A percentile compares a stretch with the other conserved stretches of the same genome.
phyloP scores from a whole-genome alignment of 64 coral and sea anemone genomes.

The Catalaphyllia jardinei region DNA sequence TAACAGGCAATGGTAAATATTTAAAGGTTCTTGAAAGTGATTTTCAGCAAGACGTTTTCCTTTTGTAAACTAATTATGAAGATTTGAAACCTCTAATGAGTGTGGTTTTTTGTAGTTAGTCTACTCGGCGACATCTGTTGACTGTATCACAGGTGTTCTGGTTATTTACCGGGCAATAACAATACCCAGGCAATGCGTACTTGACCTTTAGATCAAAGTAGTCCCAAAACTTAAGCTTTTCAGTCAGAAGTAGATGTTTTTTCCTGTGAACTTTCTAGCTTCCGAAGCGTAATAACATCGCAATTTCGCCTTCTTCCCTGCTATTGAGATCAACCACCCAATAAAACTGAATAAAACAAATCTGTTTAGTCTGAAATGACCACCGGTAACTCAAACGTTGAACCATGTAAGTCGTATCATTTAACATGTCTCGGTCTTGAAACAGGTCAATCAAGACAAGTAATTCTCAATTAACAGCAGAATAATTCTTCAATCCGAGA shows the following conservation, averaged over 20 bases:
- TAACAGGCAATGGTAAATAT: background rate
- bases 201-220: background rate
- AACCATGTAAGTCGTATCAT: too few species aligned
- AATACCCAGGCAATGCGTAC: background rate
- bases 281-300: background rate
- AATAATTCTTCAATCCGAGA: too few species aligned
- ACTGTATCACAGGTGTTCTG: background rate
- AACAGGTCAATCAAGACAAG: too few species aligned
- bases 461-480: too few species aligned
- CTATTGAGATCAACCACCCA: too few species aligned
- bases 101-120: constrained; percentile 21
- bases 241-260: background rate
- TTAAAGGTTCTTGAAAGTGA: background rate
- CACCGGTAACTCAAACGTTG: too few species aligned
- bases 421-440: too few species aligned
- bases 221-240: background rate
- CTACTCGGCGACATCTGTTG: constrained; percentile 18
- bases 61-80: background rate
- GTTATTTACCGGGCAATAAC: constrained; percentile 2
- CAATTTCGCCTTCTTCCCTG: too few species aligned
- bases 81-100: constrained; percentile 14
- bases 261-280: background rate
- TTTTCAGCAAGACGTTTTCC: background rate
- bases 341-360: too few species aligned
- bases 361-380: too few species aligned